Conservation (phyloP, 2,888 invertebrate species). For the Ormia ochracea region DNA sequence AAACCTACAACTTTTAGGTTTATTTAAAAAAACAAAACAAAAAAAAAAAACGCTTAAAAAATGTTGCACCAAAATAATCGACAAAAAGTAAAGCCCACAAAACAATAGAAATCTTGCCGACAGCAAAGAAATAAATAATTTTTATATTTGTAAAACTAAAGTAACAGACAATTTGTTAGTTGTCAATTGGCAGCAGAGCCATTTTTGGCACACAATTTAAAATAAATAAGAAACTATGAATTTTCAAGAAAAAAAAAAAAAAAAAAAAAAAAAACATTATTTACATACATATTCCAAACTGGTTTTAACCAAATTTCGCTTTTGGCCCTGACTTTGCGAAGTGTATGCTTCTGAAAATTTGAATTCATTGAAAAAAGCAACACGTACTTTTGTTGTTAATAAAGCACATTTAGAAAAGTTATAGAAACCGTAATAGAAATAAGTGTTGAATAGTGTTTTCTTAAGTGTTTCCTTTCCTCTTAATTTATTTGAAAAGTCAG, state of each 20-base stretch:
- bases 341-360: conserved; percentile 18
- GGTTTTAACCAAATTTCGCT: conserved; percentile 24
- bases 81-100: conserved; percentile 14
- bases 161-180: conserved; percentile 21
- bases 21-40: too few species aligned
- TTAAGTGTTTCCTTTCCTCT: background rate
- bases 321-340: conserved; percentile 33
- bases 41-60: conserved; percentile 5
- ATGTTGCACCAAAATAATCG: background rate
- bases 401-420: background rate
- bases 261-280: background rate
- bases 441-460: background rate
- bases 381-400: background rate
- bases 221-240: conserved; percentile 17
- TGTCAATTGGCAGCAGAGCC: conserved; percentile 20
- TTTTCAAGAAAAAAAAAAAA: conserved; percentile 30
- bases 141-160: conserved; percentile 9
- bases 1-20: too few species aligned
- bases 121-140: background rate
- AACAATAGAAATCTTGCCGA: conserved; percentile 16
- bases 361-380: conserved; percentile 30
- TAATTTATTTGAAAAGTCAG: conserved; percentile 9
- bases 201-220: conserved; percentile 11
- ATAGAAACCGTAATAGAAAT: background rate
- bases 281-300: conserved; percentile 22